Evolutionary conservation across 2,888 invertebrate species (phyloP).

Genomic region (Coleophora flavipennella): DNA sequence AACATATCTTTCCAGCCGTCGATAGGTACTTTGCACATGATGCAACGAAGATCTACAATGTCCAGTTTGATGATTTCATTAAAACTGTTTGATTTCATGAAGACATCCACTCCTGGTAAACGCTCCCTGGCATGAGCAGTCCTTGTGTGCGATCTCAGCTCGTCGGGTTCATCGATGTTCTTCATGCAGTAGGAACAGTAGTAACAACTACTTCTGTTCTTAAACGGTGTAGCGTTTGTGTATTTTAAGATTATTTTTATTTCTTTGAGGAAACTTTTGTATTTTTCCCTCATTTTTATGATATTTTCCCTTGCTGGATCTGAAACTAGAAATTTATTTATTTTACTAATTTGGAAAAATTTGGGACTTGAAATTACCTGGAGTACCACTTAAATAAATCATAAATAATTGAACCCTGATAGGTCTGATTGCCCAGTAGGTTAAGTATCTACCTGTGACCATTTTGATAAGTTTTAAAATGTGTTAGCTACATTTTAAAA

Average conservation of each 20-base stretch:
- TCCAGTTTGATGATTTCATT: conserved; percentile 47
- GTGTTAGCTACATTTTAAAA: no score
- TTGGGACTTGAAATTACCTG: no score
- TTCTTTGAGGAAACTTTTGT: conserved; percentile 20
- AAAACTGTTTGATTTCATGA: conserved; percentile 33
- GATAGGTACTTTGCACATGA: conserved; percentile 23
- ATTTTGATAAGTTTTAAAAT: no score
- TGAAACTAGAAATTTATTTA: no score
- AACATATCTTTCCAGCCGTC: conserved; percentile 40
- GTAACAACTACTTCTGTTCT: conserved; percentile 24
- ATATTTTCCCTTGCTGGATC: no score
- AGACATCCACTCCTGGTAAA: conserved; percentile 23
- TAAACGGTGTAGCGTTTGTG: conserved; percentile 46
- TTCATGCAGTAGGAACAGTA: conserved; percentile 42
- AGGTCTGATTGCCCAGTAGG: no score
- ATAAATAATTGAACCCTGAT: no score
- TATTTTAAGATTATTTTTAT: conserved; percentile 31
- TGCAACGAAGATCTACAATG: conserved; percentile 32
- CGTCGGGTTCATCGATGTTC: conserved; percentile 30
- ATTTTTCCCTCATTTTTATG: background rate
- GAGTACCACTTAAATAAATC: no score
- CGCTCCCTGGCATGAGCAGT: conserved; percentile 24
- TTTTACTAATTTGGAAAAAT: no score
- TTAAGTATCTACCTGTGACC: no score
- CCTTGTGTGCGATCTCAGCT: conserved; percentile 31